phyloP scores from a whole-genome alignment of 2,888 invertebrate genomes.

The Caenorhabditis virilis region DNA sequence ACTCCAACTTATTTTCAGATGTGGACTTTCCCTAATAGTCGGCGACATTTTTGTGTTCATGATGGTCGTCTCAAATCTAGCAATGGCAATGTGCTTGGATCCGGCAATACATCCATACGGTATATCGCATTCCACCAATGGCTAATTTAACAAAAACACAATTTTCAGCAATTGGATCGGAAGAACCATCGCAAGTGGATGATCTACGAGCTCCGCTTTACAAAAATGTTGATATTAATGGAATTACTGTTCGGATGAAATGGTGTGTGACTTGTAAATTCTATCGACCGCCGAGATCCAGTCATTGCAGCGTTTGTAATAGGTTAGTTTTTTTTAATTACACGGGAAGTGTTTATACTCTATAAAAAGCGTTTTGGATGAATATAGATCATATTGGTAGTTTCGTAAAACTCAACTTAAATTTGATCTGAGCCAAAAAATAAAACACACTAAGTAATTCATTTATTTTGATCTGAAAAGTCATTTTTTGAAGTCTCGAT shows the following conservation, averaged over 20 bases:
- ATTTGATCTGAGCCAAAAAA: no score
- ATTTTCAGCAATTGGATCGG: constrained; percentile 85
- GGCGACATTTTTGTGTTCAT: constrained; percentile 92
- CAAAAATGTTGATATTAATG: constrained; percentile 86
- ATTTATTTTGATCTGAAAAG: neutral
- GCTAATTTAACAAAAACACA: neutral
- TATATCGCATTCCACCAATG: constrained; percentile 5
- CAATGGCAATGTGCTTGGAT: constrained; percentile 90
- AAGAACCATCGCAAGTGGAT: constrained; percentile 85
- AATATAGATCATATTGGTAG: no score
- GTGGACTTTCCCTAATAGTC: constrained; percentile 74
- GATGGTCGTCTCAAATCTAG: constrained; percentile 97
- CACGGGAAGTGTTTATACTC: no score
- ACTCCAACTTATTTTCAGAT: no score
- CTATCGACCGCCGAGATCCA: constrained; percentile 97
- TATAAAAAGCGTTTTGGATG: no score
- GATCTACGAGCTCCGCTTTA: constrained; percentile 90
- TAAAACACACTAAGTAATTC: neutral
- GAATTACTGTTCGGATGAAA: constrained; percentile 95
- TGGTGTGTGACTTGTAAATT: constrained; percentile 93
- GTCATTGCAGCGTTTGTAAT: constrained; percentile 98
- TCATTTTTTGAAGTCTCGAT: neutral
- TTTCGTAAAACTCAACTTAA: no score
- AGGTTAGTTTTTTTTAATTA: constrained; percentile 71
- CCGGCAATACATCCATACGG: constrained; percentile 57